Evolutionary conservation across 2,113 vertebrate genomes (phyloP), one percentile per base, ranked within the genome.

Genomic region (Formicarius rufipectus): DNA sequence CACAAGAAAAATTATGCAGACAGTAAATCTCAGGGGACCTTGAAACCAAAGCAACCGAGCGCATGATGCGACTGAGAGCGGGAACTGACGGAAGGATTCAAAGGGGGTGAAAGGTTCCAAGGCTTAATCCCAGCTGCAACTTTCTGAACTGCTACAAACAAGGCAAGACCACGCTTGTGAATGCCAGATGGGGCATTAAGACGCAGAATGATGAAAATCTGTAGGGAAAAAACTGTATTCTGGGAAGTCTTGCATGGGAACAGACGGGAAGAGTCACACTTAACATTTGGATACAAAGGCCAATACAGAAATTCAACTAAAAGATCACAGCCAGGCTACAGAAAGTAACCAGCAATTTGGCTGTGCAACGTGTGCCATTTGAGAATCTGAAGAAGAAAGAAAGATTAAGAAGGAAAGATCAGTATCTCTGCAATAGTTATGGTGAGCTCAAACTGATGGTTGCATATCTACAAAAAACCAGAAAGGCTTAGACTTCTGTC

Each of bases 51-150:
- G 53, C 0, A 0, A 59, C 6, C 0, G 1, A 39, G 50, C 0
- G 0, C 17, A 58, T 91, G 45, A 84, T 9, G 3, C 0, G 1
- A 55, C 40, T 71, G 56, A 62, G 52, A 91, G 74, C 0, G 2
- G n/a, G 55, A 84, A 86, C 13, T 50, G 60, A 62, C 0, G 55
- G n/a, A 59, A 64, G 68, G 39, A 69, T 30, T 59, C 45, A 80
- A 88, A 81, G 42, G 4, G 7, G 20, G 19, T 44, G 19, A 45
- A 76, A 77, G 25, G 50, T 69, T 67, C 73, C 91, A 89, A 77
- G 52, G 13, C 63, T 74, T 74, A 62, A 71, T 69, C 87, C 30
- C 56, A 77, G 42, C 23, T 77, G 37, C 50, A 95, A 39, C 37
- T n/a, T 74, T 92, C 50, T 89, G 52, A 92, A 53, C 25, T 0